These are phyloP conservation scores for Siphamia tubifer DNA, from an alignment of 2,113 vertebrate genomes.

Conservation along the genomic window DNA sequence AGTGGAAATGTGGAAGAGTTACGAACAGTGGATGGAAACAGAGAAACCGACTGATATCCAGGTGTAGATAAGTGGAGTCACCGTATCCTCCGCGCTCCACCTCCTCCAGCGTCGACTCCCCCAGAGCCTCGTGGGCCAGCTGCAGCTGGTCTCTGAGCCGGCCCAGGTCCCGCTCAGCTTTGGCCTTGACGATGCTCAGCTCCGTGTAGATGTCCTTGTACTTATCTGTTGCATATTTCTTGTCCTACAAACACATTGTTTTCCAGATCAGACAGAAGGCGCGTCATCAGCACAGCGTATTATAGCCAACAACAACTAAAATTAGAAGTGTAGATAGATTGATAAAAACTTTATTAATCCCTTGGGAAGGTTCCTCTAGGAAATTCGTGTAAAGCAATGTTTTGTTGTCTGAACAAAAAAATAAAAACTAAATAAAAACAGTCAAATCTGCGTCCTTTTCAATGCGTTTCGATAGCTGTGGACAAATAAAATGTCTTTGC, in stretches of 20 bases:
- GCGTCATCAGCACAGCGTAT: no score
- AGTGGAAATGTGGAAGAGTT: background rate
- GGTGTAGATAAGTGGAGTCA: conserved; percentile 26
- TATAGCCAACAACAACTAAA: no score
- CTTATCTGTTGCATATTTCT: conserved; percentile 85
- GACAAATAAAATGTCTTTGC: no score
- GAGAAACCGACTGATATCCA: background rate
- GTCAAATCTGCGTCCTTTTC: no score
- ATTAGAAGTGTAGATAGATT: no score
- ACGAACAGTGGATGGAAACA: background rate
- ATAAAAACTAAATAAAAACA: no score
- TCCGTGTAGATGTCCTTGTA: conserved; percentile 88
- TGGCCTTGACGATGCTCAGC: conserved; percentile 85
- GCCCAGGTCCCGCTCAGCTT: conserved; percentile 81
- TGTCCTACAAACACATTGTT: conserved; percentile 72
- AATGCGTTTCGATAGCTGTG: no score
- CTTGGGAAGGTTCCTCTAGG: no score
- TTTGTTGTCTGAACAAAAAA: no score
- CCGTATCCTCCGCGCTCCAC: conserved; percentile 79
- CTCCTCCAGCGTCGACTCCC: conserved; percentile 77
- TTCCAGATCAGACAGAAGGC: background rate
- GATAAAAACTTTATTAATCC: no score
- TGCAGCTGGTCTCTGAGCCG: conserved; percentile 83
- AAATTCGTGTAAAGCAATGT: no score
- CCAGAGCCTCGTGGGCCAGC: conserved; percentile 82